Evolutionary conservation across 2,797 vertebrate genomes (phyloP).

Genomic region (Danio choprae): DNA sequence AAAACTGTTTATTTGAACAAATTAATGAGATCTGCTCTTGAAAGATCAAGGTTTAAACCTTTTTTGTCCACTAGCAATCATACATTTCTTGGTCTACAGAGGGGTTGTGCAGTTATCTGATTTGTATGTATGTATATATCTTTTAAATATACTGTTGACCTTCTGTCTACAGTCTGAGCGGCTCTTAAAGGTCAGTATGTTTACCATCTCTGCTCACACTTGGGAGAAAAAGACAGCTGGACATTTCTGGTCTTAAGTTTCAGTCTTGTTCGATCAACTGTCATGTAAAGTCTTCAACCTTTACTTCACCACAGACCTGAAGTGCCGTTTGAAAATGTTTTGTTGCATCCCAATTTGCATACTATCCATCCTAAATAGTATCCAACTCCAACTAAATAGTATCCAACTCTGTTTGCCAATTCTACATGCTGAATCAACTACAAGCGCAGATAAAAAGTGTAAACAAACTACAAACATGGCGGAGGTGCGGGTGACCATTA

Average conservation of each 20-base stretch:
- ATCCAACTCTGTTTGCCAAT: too few relatives aligned
- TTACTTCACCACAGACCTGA: too few relatives aligned
- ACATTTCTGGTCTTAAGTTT: neutral
- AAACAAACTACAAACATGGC: too few relatives aligned
- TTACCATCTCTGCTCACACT: neutral
- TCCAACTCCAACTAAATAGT: too few relatives aligned
- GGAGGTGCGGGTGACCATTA: too few relatives aligned
- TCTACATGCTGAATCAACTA: too few relatives aligned
- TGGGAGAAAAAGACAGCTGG: neutral
- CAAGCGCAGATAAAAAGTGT: too few relatives aligned
- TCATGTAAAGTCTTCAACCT: neutral
- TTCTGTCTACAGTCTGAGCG: neutral
- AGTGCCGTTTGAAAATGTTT: too few relatives aligned
- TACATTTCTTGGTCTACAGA: slow-evolving; percentile 5
- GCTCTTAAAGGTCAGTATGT: slow-evolving; percentile 20
- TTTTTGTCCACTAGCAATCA: neutral
- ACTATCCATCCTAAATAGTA: too few relatives aligned
- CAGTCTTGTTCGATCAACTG: neutral
- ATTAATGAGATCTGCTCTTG: neutral
- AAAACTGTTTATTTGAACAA: neutral
- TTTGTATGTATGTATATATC: neutral
- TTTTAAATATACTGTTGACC: neutral
- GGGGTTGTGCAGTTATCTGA: neutral
- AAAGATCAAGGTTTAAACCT: neutral
- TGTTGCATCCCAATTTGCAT: too few relatives aligned